Evolutionary conservation across 2,797 vertebrate species (phyloP).

Genomic region (Microctenopoma steveboyesi): DNA sequence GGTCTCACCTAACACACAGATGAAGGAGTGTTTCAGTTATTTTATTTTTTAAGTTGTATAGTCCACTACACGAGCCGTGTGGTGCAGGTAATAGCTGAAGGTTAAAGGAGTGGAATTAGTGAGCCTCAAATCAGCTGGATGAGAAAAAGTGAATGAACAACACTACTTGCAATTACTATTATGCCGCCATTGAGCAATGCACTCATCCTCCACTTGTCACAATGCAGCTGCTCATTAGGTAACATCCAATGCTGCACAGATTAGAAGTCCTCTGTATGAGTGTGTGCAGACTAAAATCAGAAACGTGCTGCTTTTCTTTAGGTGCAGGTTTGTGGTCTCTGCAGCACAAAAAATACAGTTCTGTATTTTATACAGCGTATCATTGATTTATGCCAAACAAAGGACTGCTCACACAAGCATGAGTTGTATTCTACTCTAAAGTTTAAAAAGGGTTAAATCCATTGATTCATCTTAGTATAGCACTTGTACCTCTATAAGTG

Average conservation of each 20-base stretch:
- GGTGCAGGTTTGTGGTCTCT: too few species aligned
- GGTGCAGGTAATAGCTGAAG: constrained; percentile 2
- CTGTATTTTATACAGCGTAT: too few species aligned
- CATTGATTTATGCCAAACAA: too few species aligned
- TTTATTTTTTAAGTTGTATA: constrained; percentile 38
- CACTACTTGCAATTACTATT: constrained; percentile 52
- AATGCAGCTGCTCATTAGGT: constrained; percentile 71
- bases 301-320: not conserved
- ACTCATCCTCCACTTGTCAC: constrained; percentile 65
- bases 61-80: constrained; percentile 21
- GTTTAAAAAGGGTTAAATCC: too few species aligned
- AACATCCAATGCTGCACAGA: constrained; percentile 16
- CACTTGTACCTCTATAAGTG: too few species aligned
- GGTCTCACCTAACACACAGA: constrained; percentile 58
- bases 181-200: constrained; percentile 62
- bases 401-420: too few species aligned
- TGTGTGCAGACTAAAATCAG: constrained; percentile 8
- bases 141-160: constrained; percentile 54
- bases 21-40: constrained; percentile 40
- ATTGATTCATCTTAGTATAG: too few species aligned
- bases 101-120: constrained; percentile 24
- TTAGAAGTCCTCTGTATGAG: constrained; percentile 11
- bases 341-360: not conserved
- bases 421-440: too few species aligned
- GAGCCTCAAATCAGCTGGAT: constrained; percentile 38